Evolutionary conservation across 2,888 invertebrate genomes (phyloP).

Genomic region (Acanthosepion pharaonis): DNA sequence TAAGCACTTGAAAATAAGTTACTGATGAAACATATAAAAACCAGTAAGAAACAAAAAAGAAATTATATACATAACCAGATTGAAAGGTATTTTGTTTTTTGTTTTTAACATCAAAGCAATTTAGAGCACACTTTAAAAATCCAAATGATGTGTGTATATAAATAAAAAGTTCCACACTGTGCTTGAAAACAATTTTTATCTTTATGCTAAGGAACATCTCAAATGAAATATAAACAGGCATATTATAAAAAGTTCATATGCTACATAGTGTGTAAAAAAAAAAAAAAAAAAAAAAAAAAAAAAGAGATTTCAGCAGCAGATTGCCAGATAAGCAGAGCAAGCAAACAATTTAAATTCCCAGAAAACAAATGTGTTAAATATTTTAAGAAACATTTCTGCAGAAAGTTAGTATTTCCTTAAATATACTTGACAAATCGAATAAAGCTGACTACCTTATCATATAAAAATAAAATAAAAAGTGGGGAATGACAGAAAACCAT

Average conservation of each 20-base stretch:
- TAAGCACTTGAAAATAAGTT: neutral
- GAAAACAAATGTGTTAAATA: slow-evolving; percentile 40
- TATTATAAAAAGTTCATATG: neutral
- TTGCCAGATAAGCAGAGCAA: slow-evolving; percentile 2
- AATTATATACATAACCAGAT: no score
- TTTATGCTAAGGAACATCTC: neutral
- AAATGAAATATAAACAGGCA: neutral
- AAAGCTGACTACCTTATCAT: neutral
- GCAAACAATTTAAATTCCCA: neutral
- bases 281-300: neutral
- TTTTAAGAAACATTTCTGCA: neutral
- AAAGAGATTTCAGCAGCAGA: neutral
- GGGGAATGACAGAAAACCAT: neutral
- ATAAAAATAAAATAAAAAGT: neutral
- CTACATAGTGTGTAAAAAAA: no score
- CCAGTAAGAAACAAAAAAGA: no score
- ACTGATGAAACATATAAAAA: neutral
- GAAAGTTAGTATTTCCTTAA: neutral
- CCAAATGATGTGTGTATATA: neutral
- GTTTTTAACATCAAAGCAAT: no score
- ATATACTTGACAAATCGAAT: neutral
- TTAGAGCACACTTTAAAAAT: neutral
- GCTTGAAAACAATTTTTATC: neutral
- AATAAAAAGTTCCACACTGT: neutral
- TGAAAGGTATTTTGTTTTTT: no score